Evolutionary conservation across 2,113 vertebrate species (phyloP), one percentile per base, ranked within the genome.

Genomic region (Indicator maculatus): DNA sequence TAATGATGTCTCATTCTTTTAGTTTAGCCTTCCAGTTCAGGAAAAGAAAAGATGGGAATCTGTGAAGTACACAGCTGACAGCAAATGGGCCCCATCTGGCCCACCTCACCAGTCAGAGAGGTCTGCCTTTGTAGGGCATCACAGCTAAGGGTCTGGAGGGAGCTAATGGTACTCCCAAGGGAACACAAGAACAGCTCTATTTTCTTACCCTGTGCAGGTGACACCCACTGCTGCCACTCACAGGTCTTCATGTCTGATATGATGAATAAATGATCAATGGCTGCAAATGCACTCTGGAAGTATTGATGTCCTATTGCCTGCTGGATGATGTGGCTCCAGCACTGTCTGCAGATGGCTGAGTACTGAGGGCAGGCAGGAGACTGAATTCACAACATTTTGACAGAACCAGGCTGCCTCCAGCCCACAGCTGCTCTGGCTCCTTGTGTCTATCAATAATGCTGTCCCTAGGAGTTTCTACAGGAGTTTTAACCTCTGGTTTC

Each of bases 301-400:
- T 47, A 71, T 17, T 7, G 26, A 31, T 27, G 18, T 30, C 67
- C 21, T 58, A 27, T 19, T 73, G 60, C 21, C 59, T 69, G 26
- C 10, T 76, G 79, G 47, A 17, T 11, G 33, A 52, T 45, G 7
- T 1, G 5, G 41, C 41, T 66, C 39, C 58, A 15, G 21, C 41
- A 16, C 24, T 2, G 0, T 12, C 38, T 33, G 30, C 2, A 1
- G 52, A 23, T 1, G 1, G n/a, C 2, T 6, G 23, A 66, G 67
- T 27, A 30, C 31, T 8, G 27, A 23, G 28, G 3, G 2, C 72
- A 58, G 60, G 58, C n/a, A n/a, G 64, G 36, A 77, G 56, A 50
- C 1, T 1, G 26, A 50, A 31, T 55, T 38, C 1, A 0, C 17
- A 53, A 21, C 41, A 6, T 45, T 33, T 28, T 3, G 1, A 16